Evolutionary conservation across 2,113 vertebrate genomes (phyloP), one percentile per base, ranked within the genome.

Genomic region (Hyla sarda): DNA sequence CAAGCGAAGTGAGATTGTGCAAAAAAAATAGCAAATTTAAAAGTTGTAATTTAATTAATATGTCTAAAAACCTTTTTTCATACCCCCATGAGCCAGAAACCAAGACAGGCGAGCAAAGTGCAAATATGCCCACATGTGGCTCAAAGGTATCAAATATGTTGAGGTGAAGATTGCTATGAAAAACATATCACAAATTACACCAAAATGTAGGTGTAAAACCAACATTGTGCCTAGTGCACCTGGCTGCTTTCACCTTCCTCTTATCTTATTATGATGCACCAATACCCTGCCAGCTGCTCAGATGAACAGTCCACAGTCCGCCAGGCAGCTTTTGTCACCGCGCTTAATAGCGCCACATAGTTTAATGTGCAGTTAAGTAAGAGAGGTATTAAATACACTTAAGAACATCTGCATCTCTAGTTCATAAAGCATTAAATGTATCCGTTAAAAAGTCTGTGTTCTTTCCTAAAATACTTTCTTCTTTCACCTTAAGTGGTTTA

Each of bases 331-430:
- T 81, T 17, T 56, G 17, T 30, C 54, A 67, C 13, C 34, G 56
- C 28, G 58, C 58, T 25, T 4, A 16, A 56, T 52, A 1, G 30
- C 41, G 16, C 17, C 37, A 77, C 13, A 2, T 16, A 48, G 50
- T 85, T 85, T 85, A 85, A 83, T 62, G 69, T 52, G 28, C 83
- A 85, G 56, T 37, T 34, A 10, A 54, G 32, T 11, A 58, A 14
- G 58, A 67, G 60, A 50, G 3, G 25, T 77, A 65, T 85, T 85
- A 85, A 77, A 85, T 77, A 78, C 45, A 85, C 19, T 12, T 25
- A 47, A 45, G 48, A 73, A 30, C 10, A 32, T 28, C 47, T 62
- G 52, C 21, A 23, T 25, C 52, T 58, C 34, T 83, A 67, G 14
- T 71, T 23, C 3, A 11, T 23, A 8, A 74, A 54, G 21, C 73